phyloP scores from a whole-genome alignment of 2,888 invertebrate genomes.

The Meiosimyza decipiens region DNA sequence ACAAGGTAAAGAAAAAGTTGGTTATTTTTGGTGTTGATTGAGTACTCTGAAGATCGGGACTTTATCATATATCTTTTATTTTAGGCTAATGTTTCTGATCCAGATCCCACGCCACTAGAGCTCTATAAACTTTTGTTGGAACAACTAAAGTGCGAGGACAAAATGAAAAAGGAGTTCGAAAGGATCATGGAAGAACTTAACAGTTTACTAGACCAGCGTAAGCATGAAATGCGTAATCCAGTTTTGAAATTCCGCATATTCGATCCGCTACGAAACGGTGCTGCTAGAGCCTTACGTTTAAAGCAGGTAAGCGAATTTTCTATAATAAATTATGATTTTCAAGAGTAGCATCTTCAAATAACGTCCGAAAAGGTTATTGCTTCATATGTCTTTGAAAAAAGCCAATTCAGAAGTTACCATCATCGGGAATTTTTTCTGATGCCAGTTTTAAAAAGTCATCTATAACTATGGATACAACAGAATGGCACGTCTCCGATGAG shows the following conservation, averaged over 20 bases:
- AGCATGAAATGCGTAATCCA: constrained; percentile 68
- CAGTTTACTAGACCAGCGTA: constrained; percentile 67
- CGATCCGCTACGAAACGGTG: constrained; percentile 70
- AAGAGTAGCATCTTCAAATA: too few species aligned
- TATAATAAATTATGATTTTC: too few species aligned
- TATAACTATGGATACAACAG: too few species aligned
- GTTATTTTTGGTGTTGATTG: neutral
- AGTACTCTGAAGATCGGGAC: neutral
- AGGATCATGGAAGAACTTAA: constrained; percentile 63
- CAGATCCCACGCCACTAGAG: constrained; percentile 72
- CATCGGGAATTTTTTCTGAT: too few species aligned
- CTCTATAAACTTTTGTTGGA: constrained; percentile 74
- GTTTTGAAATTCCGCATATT: constrained; percentile 69
- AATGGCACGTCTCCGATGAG: too few species aligned
- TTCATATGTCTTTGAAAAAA: too few species aligned
- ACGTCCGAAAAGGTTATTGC: too few species aligned
- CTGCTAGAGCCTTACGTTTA: constrained; percentile 67
- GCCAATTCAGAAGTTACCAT: too few species aligned
- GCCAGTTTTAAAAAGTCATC: too few species aligned
- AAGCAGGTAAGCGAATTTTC: constrained; percentile 64
- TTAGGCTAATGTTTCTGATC: constrained; percentile 74
- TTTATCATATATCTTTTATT: neutral
- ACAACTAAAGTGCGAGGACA: constrained; percentile 74
- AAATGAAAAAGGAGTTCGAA: constrained; percentile 70
- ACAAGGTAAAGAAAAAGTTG: constrained; percentile 69